Conservation (phyloP, 2,888 invertebrate species). For the Habroteleia sp. region DNA sequence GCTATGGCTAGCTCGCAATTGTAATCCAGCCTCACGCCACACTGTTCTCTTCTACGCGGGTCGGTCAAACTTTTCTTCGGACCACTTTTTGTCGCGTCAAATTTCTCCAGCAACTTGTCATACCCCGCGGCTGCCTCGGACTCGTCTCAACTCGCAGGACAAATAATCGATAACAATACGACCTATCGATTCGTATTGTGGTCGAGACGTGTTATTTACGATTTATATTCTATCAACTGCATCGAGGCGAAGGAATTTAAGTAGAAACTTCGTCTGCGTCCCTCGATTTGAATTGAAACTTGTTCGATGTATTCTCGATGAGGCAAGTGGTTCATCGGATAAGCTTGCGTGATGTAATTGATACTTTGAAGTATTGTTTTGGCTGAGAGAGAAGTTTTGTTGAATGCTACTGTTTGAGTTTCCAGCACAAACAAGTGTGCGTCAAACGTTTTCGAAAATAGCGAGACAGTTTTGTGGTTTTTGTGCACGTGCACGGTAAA, state of each 20-base stretch:
- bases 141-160: slow-evolving; percentile 66
- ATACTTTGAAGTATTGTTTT: slow-evolving; percentile 45
- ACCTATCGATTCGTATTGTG: slow-evolving; percentile 62
- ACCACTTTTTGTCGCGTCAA: slow-evolving; percentile 18
- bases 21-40: no score
- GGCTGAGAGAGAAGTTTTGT: neutral
- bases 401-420: slow-evolving; percentile 1
- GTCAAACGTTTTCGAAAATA: no score
- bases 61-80: slow-evolving; percentile 34
- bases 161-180: slow-evolving; percentile 68
- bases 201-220: slow-evolving; percentile 64
- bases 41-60: no score
- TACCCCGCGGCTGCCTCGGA: slow-evolving; percentile 40
- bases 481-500: no score
- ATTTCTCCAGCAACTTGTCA: no score
- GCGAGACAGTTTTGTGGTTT: no score
- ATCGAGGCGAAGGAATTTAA: slow-evolving; percentile 61
- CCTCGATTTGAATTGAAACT: slow-evolving; percentile 79
- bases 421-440: no score
- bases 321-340: slow-evolving; percentile 52
- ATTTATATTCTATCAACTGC: slow-evolving; percentile 63
- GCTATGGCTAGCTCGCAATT: no score
- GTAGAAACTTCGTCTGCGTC: slow-evolving; percentile 74
- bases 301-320: slow-evolving; percentile 75
- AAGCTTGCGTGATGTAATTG: slow-evolving; percentile 26